A percentile compares a stretch with the other conserved stretches of the same genome.
phyloP scores from a whole-genome alignment of 2,888 invertebrate genomes.

The Gymnoscelis rufifasciata region DNA sequence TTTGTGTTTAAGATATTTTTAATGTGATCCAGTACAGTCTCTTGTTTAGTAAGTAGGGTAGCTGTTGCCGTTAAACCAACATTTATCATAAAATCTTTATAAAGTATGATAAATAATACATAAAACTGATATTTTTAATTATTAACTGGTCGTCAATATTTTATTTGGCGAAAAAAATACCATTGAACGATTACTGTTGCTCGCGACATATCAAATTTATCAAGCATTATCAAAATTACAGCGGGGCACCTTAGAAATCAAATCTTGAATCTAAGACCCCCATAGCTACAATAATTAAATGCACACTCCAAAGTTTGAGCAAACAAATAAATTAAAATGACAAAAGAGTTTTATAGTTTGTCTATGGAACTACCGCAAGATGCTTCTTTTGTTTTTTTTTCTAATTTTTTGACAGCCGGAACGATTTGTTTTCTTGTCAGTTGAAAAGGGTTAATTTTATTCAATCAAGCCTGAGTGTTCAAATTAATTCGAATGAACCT shows the following conservation, averaged over 20 bases:
- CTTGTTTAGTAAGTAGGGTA: too few species aligned
- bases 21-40: too few species aligned
- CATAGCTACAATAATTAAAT: conserved; percentile 50
- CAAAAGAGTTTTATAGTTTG: conserved; percentile 55
- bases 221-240: background rate
- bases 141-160: too few species aligned
- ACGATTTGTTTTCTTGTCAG: conserved; percentile 40
- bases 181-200: too few species aligned
- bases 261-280: conserved; percentile 28
- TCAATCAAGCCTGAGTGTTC: background rate
- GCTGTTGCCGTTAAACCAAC: too few species aligned
- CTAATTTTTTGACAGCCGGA: conserved; percentile 25
- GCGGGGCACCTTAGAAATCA: background rate
- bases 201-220: too few species aligned
- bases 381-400: conserved; percentile 29
- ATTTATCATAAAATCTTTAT: too few species aligned
- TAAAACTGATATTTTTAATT: too few species aligned
- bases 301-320: conserved; percentile 47
- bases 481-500: background rate
- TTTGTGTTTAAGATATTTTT: too few species aligned
- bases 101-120: too few species aligned
- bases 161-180: too few species aligned
- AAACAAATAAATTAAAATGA: conserved; percentile 65
- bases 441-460: conserved; percentile 29
- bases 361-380: conserved; percentile 37